Evolutionary conservation across 2,797 vertebrate species (phyloP), one percentile per base, ranked within the genome.

Genomic region (Danio aesculapii): DNA sequence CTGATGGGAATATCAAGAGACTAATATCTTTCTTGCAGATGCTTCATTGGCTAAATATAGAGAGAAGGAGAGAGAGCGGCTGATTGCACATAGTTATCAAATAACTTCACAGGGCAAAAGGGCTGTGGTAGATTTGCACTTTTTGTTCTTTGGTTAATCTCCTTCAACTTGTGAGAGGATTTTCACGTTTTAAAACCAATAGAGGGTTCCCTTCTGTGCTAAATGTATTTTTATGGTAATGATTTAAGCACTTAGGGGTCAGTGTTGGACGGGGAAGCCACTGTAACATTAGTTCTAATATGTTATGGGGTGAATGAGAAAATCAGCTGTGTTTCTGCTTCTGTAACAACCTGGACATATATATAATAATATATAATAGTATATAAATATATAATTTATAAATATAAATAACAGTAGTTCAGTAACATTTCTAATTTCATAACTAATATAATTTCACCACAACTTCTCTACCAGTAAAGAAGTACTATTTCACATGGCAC

Each of bases 1-100:
- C 95, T 96, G 96, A 96, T 96, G 95, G 93, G 91, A 94, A 95
- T 95, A 96, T 97, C 94, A 94, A 93, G 91, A 93, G 93, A 91
- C 93, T 94, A 94, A 92, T 94, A 95, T 94, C 87, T 94, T 94
- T 94, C 94, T 96, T 89, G 52, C 94, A 94, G 93, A 96, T 96
- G 96, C 95, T 94, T 95, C 92, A 91, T 89, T 88, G 44, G 87
- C 94, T 97, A 97, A 96, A 96, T 96, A 96, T 98, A 97, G 89
- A 88, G 88, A 88, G 84, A 62, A 81, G 63, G 76, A 76, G 69
- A 83, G 74, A 66, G 81, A 64, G 47, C 12, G 66, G 12, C 41
- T 19, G 53, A 77, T 59, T 78, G 76, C 70, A 83, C 83, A 84
- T 73, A 75, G 91, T 88, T 89, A 88, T 92, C 86, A 90, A 84